Evolutionary conservation across 1,140 invertebrate species (phyloP), one percentile per base, ranked within the genome.

Genomic region (Atta texana): DNA sequence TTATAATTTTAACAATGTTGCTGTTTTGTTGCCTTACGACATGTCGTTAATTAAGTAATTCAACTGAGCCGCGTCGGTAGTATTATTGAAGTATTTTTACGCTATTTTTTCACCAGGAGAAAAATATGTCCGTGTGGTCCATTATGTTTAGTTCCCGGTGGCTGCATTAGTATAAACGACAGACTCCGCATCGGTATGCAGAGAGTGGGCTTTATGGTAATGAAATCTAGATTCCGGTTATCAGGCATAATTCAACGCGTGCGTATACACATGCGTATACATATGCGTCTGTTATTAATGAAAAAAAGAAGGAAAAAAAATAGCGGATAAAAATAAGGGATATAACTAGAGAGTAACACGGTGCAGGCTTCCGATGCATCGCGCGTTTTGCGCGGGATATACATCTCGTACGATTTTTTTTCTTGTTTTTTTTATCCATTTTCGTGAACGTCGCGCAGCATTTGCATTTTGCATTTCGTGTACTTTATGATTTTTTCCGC

Each of bases 401-500:
- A 88, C 88, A 28, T 85, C 24, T 82, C 85, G 64, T 68, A 4
- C 8, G 14, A 0, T 51, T 69, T 51, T 69, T 31, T 69, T 69
- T 51, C 12, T 16, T 14, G 3, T 80, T 78, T 89, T 88, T 87
- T 89, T 91, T 87, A 57, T 87, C 88, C 86, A 91, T 93, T 93
- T 91, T 92, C 87, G 92, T 88, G 89, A 91, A 89, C 88, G 86
- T 88, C 84, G 87, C 85, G 86, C 85, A 59, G 84, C 86, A 91
- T 93, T 93, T 93, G 92, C 93, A 93, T 93, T 89, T 87, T 87
- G 68, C 85, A 88, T 93, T 93, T 90, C 92, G 91, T 91, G 92
- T 92, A 92, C 89, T 93, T 93, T 91, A 93, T 92, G 90, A 93
- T 93, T 93, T 93, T 93, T 91, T 88, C 71, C 82, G 86, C 86